Evolutionary conservation across 2,888 invertebrate species (phyloP).

Genomic region (Nesidiocoris tenuis): DNA sequence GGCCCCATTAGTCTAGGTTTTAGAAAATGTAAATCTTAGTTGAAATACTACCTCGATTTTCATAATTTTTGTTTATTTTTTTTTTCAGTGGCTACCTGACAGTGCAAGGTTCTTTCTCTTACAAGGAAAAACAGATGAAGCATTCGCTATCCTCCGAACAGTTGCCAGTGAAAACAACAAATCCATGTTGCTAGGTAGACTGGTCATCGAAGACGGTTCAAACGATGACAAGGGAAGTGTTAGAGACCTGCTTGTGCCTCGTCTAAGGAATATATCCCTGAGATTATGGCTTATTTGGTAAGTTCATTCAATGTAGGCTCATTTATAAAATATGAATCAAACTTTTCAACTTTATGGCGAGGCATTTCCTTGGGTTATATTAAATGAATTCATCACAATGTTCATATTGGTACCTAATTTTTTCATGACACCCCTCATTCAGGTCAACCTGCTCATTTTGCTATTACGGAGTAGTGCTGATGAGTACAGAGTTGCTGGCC

Average conservation of each 20-base stretch:
- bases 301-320: slow-evolving; percentile 47
- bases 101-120: slow-evolving; percentile 87
- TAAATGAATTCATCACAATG: background rate
- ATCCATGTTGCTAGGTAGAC: slow-evolving; percentile 79
- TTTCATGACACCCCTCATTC: too few species aligned
- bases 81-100: slow-evolving; percentile 86
- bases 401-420: background rate
- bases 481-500: slow-evolving; percentile 91
- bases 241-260: slow-evolving; percentile 73
- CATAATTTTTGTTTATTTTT: too few species aligned
- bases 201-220: slow-evolving; percentile 69
- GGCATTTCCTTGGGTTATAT: background rate
- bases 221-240: slow-evolving; percentile 66
- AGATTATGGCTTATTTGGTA: slow-evolving; percentile 93
- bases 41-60: background rate
- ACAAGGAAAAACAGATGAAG: slow-evolving; percentile 82
- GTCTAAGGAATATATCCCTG: slow-evolving; percentile 78
- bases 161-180: slow-evolving; percentile 84
- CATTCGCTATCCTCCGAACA: slow-evolving; percentile 78
- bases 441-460: slow-evolving; percentile 93
- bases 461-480: slow-evolving; percentile 90
- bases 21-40: slow-evolving; percentile 8
- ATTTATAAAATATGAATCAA: background rate
- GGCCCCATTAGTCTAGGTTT: too few species aligned
- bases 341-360: background rate